Percentiles rank a stretch among this genome's conserved stretches.
Evolutionary conservation across 92 coral and sea anemone genomes (phyloP).

Genomic region (Montipora capitata): DNA sequence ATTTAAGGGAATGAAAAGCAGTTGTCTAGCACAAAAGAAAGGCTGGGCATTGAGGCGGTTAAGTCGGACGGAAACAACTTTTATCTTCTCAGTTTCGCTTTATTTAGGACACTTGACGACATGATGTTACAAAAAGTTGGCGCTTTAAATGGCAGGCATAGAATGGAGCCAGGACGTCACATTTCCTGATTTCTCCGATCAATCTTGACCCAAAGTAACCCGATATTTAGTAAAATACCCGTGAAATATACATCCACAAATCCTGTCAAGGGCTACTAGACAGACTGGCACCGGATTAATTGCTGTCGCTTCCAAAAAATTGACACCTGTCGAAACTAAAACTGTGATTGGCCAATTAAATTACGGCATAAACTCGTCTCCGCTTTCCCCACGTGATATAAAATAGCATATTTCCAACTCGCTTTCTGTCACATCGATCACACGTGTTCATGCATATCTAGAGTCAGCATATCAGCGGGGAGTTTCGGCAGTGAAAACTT

Average conservation of each 20-base stretch:
- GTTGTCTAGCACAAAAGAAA: slow-evolving; percentile 1
- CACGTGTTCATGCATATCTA: slow-evolving; percentile 62
- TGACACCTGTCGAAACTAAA: slow-evolving; percentile 83
- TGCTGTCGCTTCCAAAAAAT: slow-evolving; percentile 35
- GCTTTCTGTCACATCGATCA: slow-evolving; percentile 53
- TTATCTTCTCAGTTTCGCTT: slow-evolving; percentile 46
- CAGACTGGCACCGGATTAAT: slow-evolving; percentile 86
- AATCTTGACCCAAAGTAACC: slow-evolving; percentile 66
- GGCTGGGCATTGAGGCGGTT: slow-evolving; percentile 18
- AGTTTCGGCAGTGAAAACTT: slow-evolving; percentile 23
- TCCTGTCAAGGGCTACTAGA: slow-evolving; percentile 64
- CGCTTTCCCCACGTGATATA: slow-evolving; percentile 67
- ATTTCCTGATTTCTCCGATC: slow-evolving; percentile 36
- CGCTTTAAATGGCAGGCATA: slow-evolving; percentile 28
- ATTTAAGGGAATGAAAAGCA: neutral
- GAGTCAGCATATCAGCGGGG: slow-evolving; percentile 64
- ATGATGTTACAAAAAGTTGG: slow-evolving; percentile 15
- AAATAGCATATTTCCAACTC: slow-evolving; percentile 32
- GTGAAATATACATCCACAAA: slow-evolving; percentile 72
- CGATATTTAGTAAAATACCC: slow-evolving; percentile 77
- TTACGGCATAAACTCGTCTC: slow-evolving; percentile 41
- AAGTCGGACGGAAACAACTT: slow-evolving; percentile 37
- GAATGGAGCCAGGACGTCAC: slow-evolving; percentile 51
- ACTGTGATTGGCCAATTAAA: slow-evolving; percentile 71
- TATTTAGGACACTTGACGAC: slow-evolving; percentile 35